phyloP scores from a whole-genome alignment of 1,140 invertebrate species.

The Liolophura sinensis region DNA sequence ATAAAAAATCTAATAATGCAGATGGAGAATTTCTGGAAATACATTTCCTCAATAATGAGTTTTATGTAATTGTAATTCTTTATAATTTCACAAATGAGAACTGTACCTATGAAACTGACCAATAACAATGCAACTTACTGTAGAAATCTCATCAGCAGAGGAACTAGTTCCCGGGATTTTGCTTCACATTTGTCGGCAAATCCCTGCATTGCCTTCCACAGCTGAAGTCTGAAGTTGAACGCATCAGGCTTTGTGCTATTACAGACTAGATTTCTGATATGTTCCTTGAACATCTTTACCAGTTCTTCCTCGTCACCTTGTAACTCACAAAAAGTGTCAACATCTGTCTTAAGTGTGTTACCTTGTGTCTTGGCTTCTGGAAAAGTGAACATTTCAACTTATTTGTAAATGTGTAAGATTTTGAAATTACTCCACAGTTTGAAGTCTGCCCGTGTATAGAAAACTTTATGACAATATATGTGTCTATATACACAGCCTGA shows the following conservation, averaged over 20 bases:
- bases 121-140: slow-evolving; percentile 59
- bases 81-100: neutral
- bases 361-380: too few relatives aligned
- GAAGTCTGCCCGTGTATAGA: too few relatives aligned
- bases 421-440: too few relatives aligned
- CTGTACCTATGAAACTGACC: neutral
- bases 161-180: slow-evolving; percentile 77
- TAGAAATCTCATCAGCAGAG: slow-evolving; percentile 79
- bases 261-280: neutral
- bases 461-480: too few relatives aligned
- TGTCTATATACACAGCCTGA: too few relatives aligned
- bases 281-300: neutral
- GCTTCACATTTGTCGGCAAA: slow-evolving; percentile 76
- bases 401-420: too few relatives aligned
- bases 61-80: neutral
- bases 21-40: too few relatives aligned
- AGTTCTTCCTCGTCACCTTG: neutral
- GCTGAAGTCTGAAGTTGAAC: slow-evolving; percentile 74
- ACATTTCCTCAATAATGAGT: too few relatives aligned
- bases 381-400: too few relatives aligned
- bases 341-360: too few relatives aligned
- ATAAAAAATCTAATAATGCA: too few relatives aligned
- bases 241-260: slow-evolving; percentile 62
- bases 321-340: too few relatives aligned
- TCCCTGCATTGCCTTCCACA: slow-evolving; percentile 78